Evolutionary conservation across 2,888 invertebrate species (phyloP).

Genomic region (Melanargia galathea): DNA sequence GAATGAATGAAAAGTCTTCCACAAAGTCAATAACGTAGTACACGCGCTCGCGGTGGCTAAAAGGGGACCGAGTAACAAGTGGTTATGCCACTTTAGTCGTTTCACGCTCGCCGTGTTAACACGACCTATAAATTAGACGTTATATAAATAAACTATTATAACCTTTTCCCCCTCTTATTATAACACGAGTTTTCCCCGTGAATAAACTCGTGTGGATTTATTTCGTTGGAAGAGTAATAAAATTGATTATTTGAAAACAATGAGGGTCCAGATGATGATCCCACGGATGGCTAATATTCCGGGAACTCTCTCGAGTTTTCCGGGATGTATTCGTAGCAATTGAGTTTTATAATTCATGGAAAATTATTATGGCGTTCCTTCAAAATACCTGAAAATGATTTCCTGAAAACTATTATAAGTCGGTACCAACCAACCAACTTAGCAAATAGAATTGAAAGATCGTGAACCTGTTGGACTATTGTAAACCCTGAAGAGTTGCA

Average conservation of each 20-base stretch:
- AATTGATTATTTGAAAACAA: constrained; percentile 7
- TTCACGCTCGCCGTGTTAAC: constrained; percentile 29
- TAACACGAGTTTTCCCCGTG: constrained; percentile 4
- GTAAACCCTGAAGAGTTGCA: no score
- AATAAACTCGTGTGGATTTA: constrained; percentile 5
- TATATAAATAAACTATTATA: constrained; percentile 24
- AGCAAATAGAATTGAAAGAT: no score
- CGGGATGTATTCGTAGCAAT: no score
- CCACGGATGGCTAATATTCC: not conserved
- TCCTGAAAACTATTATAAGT: no score
- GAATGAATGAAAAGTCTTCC: not conserved
- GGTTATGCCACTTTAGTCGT: constrained; percentile 29
- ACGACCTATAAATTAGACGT: constrained; percentile 24
- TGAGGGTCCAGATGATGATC: not conserved
- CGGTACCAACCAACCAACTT: no score
- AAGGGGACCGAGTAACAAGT: constrained; percentile 27
- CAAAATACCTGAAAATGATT: no score
- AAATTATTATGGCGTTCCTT: no score
- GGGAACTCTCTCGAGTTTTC: no score
- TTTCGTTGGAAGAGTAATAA: not conserved
- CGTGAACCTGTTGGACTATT: no score
- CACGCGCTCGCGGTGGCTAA: constrained; percentile 11
- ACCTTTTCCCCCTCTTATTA: constrained; percentile 19
- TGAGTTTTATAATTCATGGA: no score
- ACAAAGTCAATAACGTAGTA: constrained; percentile 5